Evolutionary conservation across 2,797 vertebrate genomes (phyloP).

Genomic region (Astyanax mexicanus): DNA sequence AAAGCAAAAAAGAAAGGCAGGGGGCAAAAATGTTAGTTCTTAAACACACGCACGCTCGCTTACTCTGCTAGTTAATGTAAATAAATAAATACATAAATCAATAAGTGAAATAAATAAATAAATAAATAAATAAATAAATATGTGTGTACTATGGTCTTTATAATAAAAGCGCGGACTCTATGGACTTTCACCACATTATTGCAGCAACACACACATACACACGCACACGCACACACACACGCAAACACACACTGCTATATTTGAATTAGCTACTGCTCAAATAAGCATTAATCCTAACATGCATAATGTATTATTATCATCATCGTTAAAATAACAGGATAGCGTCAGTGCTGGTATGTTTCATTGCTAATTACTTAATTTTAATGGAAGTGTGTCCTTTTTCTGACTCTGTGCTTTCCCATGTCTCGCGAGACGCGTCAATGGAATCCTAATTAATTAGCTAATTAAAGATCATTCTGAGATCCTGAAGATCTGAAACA

Average conservation of each 20-base stretch:
- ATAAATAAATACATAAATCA: background rate
- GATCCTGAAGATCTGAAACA: background rate
- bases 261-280: no score
- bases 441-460: conserved; percentile 89
- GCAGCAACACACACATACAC: background rate
- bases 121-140: background rate
- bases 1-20: no score
- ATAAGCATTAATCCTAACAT: no score
- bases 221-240: no score
- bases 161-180: background rate
- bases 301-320: no score
- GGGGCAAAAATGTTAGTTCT: no score
- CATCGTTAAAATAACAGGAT: no score
- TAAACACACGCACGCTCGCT: background rate
- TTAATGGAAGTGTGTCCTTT: background rate
- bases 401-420: background rate
- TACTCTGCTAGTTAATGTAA: no score
- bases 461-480: conserved; percentile 74
- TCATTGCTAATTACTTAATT: background rate
- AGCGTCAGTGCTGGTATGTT: background rate
- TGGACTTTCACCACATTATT: background rate
- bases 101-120: background rate
- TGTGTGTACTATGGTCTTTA: background rate
- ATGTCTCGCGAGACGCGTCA: conserved; percentile 86
- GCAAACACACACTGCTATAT: no score